These are phyloP conservation scores for Larimichthys crocea DNA, from an alignment of 2,113 vertebrate genomes.

Conservation along the genomic window DNA sequence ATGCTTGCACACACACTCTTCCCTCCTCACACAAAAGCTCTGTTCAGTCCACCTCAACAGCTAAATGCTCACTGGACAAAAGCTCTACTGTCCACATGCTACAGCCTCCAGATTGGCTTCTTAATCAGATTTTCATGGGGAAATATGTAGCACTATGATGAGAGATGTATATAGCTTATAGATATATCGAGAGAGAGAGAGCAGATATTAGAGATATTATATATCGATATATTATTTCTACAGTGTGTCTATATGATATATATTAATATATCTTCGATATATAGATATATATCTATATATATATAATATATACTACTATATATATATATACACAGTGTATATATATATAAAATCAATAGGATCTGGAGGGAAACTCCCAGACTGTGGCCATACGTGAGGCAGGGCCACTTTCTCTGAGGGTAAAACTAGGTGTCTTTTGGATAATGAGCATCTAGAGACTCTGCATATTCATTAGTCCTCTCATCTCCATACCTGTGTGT, in stretches of 20 bases:
- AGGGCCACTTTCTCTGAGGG: not conserved
- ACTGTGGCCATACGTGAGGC: not conserved
- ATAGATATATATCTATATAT: no score
- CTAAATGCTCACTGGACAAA: conserved; percentile 37
- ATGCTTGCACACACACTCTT: not conserved
- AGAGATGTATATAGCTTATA: no score
- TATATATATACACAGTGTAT: no score
- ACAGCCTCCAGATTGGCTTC: conserved; percentile 2
- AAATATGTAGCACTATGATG: conserved; percentile 18
- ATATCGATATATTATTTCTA: no score
- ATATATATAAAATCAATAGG: not conserved
- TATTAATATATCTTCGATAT: no score
- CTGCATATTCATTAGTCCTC: not conserved
- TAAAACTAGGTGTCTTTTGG: not conserved
- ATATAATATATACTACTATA: no score
- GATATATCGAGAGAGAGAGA: no score
- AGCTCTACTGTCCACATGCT: conserved; percentile 12
- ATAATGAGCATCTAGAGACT: not conserved
- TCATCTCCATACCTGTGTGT: not conserved
- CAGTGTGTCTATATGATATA: no score
- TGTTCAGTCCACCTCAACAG: conserved; percentile 11
- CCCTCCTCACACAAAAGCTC: conserved; percentile 21
- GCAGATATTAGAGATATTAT: no score
- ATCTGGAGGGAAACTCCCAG: not conserved
- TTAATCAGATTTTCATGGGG: conserved; percentile 16